Evolutionary conservation across 2,113 vertebrate species (phyloP), one percentile per base, ranked within the genome.

Genomic region (Larimichthys crocea): DNA sequence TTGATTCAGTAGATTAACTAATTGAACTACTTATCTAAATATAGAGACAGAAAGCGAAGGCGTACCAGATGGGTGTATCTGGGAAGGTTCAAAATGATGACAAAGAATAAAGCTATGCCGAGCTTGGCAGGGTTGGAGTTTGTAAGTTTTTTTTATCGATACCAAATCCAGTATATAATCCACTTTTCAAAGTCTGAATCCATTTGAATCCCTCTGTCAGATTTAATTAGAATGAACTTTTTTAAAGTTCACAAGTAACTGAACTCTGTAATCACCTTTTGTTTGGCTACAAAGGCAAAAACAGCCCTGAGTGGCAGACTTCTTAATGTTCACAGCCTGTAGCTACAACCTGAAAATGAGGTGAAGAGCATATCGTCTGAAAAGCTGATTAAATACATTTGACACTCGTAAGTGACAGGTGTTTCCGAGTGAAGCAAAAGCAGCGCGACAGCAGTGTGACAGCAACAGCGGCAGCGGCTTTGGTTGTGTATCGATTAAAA

Each of bases 341-440:
- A 42, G 55, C 44, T n/a, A 19, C 31, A 46, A 44, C 57, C 46
- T 12, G 22, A 50, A 44, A 61, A 24, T 42, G 3, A 57, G 24
- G 26, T 40, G 35, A 40, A 40, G 6, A 40, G 35, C 35, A 40
- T 40, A 40, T 40, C 35, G 8, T 40, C 35, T 40, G 35, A 8
- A 40, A 40, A 40, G 35, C 9, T 8, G 35, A 40, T 40, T 40
- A 40, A 40, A 40, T 40, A 8, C 35, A 8, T 40, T 40, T 35
- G 48, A 70, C 66, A 62, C 65, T 52, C 44, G 35, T 53, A 22
- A 44, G 44, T 69, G 44, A 29, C n/a, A 42, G 55, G 53, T 77
- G 53, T 31, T 50, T 40, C 29, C 2, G 5, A 10, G 63, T 48
- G 65, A 16, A 5, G 56, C 16, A n/a, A 11, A 16, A 69, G 46